Percentiles rank a stretch among this genome's conserved stretches.
These are phyloP conservation scores for Homarus americanus DNA, from an alignment of 1,140 invertebrate genomes.

Conservation along the genomic window DNA sequence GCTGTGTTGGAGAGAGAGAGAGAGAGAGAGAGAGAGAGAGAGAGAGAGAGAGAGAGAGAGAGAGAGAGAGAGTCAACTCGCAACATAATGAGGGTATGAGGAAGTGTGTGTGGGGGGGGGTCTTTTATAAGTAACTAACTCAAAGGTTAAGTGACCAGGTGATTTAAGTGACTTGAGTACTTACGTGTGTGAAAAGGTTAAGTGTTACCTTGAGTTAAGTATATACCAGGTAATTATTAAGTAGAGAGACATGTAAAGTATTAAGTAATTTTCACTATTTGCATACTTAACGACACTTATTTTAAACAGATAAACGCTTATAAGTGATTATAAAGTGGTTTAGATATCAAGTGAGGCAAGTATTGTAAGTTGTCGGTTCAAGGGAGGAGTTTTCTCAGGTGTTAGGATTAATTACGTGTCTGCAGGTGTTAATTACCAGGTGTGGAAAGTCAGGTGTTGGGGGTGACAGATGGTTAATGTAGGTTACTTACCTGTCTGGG, in stretches of 20 bases:
- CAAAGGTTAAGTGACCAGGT: neutral
- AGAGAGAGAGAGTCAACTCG: neutral
- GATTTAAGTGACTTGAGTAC: neutral
- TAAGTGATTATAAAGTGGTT: too few relatives aligned
- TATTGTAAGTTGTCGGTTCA: too few relatives aligned
- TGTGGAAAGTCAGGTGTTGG: neutral
- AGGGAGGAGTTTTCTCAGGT: neutral
- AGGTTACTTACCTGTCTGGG: neutral
- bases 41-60: neutral
- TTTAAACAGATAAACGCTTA: too few relatives aligned
- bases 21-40: conserved; percentile 22
- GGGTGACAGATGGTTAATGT: neutral
- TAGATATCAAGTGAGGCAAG: too few relatives aligned
- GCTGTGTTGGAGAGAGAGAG: too few relatives aligned
- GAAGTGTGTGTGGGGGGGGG: too few relatives aligned
- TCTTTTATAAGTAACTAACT: neutral
- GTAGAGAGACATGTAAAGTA: neutral
- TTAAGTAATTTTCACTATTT: neutral
- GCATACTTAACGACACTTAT: too few relatives aligned
- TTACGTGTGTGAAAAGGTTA: neutral
- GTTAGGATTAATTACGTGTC: neutral
- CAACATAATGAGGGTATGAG: neutral
- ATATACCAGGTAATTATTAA: neutral
- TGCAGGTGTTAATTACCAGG: neutral
- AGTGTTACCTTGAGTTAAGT: neutral